Evolutionary conservation across 2,888 invertebrate genomes (phyloP).

Genomic region (Rutpela maculata): DNA sequence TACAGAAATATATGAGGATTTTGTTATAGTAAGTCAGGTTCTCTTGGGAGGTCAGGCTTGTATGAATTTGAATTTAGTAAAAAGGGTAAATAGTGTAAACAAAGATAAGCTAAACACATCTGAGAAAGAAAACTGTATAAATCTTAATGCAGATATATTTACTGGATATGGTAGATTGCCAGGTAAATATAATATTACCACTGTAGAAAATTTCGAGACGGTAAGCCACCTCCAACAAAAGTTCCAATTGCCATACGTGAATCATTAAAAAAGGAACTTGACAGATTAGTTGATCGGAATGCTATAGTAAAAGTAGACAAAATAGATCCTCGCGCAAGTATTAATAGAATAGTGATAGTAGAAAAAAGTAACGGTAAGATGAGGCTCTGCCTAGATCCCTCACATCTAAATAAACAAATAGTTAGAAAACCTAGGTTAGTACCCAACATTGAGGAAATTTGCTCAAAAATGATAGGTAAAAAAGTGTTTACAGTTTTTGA

Average conservation of each 20-base stretch:
- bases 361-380: background rate
- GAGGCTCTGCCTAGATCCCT: background rate
- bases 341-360: background rate
- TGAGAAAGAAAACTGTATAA: background rate
- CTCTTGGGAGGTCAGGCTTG: slow-evolving; percentile 44
- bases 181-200: too few species aligned
- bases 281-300: slow-evolving; percentile 25
- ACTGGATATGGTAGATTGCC: background rate
- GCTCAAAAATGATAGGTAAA: background rate
- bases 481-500: slow-evolving; percentile 1
- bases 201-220: background rate
- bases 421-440: slow-evolving; percentile 2
- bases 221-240: slow-evolving; percentile 26
- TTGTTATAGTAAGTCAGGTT: slow-evolving; percentile 47
- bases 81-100: slow-evolving; percentile 49
- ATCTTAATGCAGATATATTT: background rate
- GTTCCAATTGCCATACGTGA: slow-evolving; percentile 34
- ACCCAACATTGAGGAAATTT: background rate
- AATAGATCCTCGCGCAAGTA: slow-evolving; percentile 21
- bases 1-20: slow-evolving; percentile 17
- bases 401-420: slow-evolving; percentile 1
- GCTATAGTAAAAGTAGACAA: slow-evolving; percentile 31
- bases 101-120: background rate
- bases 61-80: slow-evolving; percentile 46
- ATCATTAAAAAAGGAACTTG: slow-evolving; percentile 15